Evolutionary conservation across 2,113 vertebrate genomes (phyloP).

Genomic region (Gallinago undulata): DNA sequence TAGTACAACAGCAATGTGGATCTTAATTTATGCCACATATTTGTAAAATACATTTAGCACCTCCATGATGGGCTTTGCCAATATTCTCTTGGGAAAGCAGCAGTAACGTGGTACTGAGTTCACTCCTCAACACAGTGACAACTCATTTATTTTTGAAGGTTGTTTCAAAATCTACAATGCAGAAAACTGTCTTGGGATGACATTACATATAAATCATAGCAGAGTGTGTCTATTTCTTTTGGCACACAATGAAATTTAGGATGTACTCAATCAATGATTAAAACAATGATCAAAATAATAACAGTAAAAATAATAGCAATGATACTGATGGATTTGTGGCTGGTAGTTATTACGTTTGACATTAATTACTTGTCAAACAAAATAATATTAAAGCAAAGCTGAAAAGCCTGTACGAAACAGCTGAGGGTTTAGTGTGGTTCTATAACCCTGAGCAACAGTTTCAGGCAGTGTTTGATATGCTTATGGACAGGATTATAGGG

Average conservation of each 20-base stretch:
- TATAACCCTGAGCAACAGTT: not conserved
- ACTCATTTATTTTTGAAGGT: conserved; percentile 17
- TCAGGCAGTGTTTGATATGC: not conserved
- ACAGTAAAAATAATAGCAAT: conserved; percentile 4
- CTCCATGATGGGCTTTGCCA: not conserved
- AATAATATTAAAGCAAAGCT: not conserved
- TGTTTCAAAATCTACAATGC: not conserved
- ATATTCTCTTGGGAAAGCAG: not conserved
- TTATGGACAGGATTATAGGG: not conserved
- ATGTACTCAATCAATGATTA: conserved; percentile 25
- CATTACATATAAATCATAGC: conserved; percentile 3
- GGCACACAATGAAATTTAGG: not conserved
- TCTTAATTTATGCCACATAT: conserved; percentile 7
- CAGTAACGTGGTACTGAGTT: not conserved
- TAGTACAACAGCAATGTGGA: not conserved
- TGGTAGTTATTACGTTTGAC: conserved; percentile 11
- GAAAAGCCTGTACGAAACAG: not conserved
- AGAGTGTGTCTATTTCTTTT: not conserved
- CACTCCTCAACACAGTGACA: not conserved
- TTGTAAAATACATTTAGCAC: not conserved
- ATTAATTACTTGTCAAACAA: conserved; percentile 17
- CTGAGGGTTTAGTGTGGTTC: not conserved
- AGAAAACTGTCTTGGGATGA: conserved; percentile 14
- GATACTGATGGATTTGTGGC: conserved; percentile 1
- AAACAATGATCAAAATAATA: conserved; percentile 36